Conservation (phyloP, 2,797 vertebrate genomes). For the Etheostoma perlongum region DNA sequence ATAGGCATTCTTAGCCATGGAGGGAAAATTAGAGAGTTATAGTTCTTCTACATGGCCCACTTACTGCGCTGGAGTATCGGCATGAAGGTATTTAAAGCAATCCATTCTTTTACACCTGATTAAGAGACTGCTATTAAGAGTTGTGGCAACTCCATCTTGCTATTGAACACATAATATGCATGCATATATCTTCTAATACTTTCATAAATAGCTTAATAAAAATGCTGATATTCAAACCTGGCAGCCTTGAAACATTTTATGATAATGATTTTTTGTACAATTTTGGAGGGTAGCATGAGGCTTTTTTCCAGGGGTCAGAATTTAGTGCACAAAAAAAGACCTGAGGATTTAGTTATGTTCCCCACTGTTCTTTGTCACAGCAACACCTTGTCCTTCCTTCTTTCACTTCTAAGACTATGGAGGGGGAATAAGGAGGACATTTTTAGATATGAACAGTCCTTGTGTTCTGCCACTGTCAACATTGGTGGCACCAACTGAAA, state of each 20-base stretch:
- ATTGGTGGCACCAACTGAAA: slow-evolving; percentile 68
- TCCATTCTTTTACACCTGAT: slow-evolving; percentile 4
- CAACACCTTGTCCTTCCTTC: slow-evolving; percentile 65
- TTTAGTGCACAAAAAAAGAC: slow-evolving; percentile 25
- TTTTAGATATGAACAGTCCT: slow-evolving; percentile 77
- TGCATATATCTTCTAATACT: not conserved
- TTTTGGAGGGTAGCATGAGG: not conserved
- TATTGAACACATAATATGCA: not conserved
- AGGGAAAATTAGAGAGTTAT: slow-evolving; percentile 35
- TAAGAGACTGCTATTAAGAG: slow-evolving; percentile 9
- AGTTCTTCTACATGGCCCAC: slow-evolving; percentile 51
- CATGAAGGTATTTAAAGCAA: slow-evolving; percentile 19
- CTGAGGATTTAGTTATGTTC: slow-evolving; percentile 46
- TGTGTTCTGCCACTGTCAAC: slow-evolving; percentile 80
- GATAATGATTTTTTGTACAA: not conserved
- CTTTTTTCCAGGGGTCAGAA: slow-evolving; percentile 28
- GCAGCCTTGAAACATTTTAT: slow-evolving; percentile 17
- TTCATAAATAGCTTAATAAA: not conserved
- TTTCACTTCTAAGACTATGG: slow-evolving; percentile 66
- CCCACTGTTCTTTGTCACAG: slow-evolving; percentile 54
- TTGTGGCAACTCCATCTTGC: not conserved
- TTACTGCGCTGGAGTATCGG: slow-evolving; percentile 13
- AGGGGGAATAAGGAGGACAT: slow-evolving; percentile 68
- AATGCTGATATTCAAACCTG: slow-evolving; percentile 1
- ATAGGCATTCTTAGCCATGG: slow-evolving; percentile 11